A percentile compares a stretch with the other conserved stretches of the same genome.
Evolutionary conservation across 2,113 vertebrate species (phyloP).

Genomic region (Candoia aspera): DNA sequence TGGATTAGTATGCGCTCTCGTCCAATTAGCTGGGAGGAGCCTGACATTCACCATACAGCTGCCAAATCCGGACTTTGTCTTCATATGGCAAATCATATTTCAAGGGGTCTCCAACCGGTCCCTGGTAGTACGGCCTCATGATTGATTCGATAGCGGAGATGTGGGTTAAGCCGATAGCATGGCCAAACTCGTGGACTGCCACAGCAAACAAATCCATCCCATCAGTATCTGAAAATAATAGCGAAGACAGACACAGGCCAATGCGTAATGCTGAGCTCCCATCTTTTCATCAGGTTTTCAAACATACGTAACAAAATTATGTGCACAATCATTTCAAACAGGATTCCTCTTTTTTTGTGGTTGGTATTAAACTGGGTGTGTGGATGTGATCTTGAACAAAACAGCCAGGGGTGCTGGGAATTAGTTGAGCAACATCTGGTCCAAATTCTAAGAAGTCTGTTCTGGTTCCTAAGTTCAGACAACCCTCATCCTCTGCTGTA

Average conservation of each 20-base stretch:
- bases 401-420: too few relatives aligned
- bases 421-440: too few relatives aligned
- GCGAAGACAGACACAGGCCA: rapidly evolving
- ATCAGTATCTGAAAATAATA: conserved; percentile 77
- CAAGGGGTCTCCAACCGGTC: conserved; percentile 92
- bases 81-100: conserved; percentile 91
- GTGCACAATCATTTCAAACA: too few relatives aligned
- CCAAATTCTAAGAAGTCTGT: too few relatives aligned
- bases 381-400: too few relatives aligned
- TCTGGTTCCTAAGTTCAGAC: too few relatives aligned
- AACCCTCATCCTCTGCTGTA: too few relatives aligned
- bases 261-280: too few relatives aligned
- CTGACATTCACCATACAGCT: conserved; percentile 87
- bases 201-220: conserved; percentile 96
- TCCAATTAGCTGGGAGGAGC: neutral
- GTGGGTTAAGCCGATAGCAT: conserved; percentile 93
- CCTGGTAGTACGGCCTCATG: conserved; percentile 97
- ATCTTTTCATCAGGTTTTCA: neutral
- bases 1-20: neutral
- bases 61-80: conserved; percentile 94
- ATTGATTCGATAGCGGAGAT: conserved; percentile 88
- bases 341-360: too few relatives aligned
- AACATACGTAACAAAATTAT: too few relatives aligned
- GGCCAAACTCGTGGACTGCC: conserved; percentile 95
- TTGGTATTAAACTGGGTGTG: too few relatives aligned